Conservation (phyloP, 2,113 vertebrate species). For the Oceanites oceanicus region DNA sequence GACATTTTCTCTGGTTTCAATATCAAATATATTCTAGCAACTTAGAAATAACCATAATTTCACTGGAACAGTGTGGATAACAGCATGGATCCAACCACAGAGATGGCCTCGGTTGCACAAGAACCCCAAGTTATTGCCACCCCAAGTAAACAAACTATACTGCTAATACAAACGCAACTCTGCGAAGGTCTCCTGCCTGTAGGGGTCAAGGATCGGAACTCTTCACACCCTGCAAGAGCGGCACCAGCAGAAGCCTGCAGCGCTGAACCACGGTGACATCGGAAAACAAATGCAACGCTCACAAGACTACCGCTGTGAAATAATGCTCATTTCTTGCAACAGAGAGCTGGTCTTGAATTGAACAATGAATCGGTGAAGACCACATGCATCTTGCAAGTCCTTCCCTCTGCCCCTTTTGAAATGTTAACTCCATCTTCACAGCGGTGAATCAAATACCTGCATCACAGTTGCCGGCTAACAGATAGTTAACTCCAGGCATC, state of each 20-base stretch:
- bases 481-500: not conserved
- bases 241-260: not conserved
- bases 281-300: accelerated
- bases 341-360: not conserved
- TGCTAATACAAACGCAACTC: not conserved
- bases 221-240: not conserved
- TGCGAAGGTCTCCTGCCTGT: not conserved
- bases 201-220: not conserved
- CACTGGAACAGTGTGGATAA: not conserved
- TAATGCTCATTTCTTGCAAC: not conserved
- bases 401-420: not conserved
- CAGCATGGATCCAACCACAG: not conserved
- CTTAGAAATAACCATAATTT: not conserved
- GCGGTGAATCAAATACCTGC: not conserved
- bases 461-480: not conserved
- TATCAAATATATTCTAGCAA: not conserved
- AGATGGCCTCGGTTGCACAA: not conserved
- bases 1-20: not conserved
- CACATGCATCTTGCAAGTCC: not conserved
- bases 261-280: not conserved
- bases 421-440: not conserved
- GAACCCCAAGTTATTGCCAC: not conserved
- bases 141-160: not conserved
- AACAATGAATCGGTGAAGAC: accelerated
- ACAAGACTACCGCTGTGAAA: not conserved